These are phyloP conservation scores for Rhopalosiphum padi DNA, from an alignment of 1,140 invertebrate genomes.

Conservation along the genomic window DNA sequence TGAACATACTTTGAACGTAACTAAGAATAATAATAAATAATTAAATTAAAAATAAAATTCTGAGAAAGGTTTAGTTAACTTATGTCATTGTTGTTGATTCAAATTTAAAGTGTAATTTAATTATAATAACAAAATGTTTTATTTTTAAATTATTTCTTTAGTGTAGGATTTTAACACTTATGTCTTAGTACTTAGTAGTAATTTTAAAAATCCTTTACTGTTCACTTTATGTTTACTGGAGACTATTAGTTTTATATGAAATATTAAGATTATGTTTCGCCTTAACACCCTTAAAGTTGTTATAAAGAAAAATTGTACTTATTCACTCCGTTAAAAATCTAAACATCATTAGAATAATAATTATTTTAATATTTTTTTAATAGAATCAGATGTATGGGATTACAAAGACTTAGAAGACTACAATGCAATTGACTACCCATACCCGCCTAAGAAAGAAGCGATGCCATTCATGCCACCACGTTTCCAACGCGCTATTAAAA, in stretches of 20 bases:
- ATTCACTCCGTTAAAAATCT: neutral
- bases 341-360: neutral
- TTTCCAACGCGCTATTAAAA: neutral
- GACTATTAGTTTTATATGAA: no score
- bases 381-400: slow-evolving; percentile 18
- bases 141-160: neutral
- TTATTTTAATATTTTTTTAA: neutral
- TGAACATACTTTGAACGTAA: neutral
- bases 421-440: slow-evolving; percentile 37
- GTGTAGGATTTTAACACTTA: neutral
- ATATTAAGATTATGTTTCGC: no score
- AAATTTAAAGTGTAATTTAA: neutral
- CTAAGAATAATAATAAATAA: neutral
- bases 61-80: neutral
- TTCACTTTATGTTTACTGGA: no score
- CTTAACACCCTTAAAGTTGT: neutral
- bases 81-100: neutral
- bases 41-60: neutral
- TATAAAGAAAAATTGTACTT: neutral
- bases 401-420: slow-evolving; percentile 24
- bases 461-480: neutral
- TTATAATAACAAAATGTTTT: neutral
- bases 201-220: no score
- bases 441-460: neutral
- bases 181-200: no score